These are phyloP conservation scores for Leucophora obtusa DNA, from an alignment of 2,888 invertebrate species.

Conservation along the genomic window DNA sequence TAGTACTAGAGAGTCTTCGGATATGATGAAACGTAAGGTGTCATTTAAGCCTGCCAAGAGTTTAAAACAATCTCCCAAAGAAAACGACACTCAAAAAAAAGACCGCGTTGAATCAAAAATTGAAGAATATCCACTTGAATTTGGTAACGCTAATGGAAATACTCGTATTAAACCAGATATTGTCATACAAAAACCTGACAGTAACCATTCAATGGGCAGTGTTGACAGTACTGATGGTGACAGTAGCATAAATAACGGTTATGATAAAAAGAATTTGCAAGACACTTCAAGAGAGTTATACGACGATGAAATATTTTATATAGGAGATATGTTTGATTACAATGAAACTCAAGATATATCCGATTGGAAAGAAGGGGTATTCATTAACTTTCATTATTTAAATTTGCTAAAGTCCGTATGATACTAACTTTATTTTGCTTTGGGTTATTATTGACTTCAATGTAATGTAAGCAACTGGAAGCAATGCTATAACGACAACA, in stretches of 20 bases:
- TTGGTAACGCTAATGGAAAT: not conserved
- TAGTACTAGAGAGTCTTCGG: not conserved
- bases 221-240: not conserved
- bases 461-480: too few relatives aligned
- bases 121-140: too few relatives aligned
- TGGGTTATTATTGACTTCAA: too few relatives aligned
- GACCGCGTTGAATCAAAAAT: not conserved
- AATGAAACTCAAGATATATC: not conserved
- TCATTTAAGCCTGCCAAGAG: not conserved
- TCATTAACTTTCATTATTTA: not conserved
- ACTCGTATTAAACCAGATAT: not conserved
- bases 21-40: not conserved
- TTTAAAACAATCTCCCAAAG: not conserved
- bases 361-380: not conserved
- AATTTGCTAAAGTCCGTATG: too few relatives aligned
- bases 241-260: not conserved
- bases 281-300: conserved; percentile 9
- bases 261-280: not conserved
- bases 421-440: too few relatives aligned
- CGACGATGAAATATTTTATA: conserved; percentile 24
- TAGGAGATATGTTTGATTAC: not conserved
- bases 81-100: not conserved
- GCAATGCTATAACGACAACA: too few relatives aligned
- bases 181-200: not conserved
- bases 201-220: not conserved